Evolutionary conservation across 2,113 vertebrate species (phyloP).

Genomic region (Electrona antarctica): DNA sequence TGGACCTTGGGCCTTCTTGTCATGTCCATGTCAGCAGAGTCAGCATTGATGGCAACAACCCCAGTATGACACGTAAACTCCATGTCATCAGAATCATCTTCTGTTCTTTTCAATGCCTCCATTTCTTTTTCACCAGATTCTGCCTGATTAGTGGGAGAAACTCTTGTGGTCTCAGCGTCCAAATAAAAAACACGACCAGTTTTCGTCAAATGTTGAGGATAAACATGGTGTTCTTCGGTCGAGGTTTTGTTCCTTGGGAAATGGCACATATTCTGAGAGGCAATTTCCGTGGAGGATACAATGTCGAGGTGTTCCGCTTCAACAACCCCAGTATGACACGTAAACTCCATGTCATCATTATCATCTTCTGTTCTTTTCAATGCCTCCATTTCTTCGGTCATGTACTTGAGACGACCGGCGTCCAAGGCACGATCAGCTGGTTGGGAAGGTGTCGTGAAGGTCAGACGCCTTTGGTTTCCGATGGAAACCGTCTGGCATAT

Average conservation of each 20-base stretch:
- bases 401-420: constrained; percentile 22
- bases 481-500: constrained; percentile 12
- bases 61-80: too few species aligned
- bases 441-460: constrained; percentile 26
- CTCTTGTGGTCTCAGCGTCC: too few species aligned
- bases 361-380: too few species aligned
- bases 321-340: constrained; percentile 12
- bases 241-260: neutral
- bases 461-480: constrained; percentile 35
- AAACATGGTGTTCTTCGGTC: too few species aligned
- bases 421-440: constrained; percentile 42
- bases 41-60: too few species aligned
- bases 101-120: too few species aligned
- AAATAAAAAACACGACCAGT: too few species aligned
- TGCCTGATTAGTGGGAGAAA: too few species aligned
- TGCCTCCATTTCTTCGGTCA: constrained; percentile 48
- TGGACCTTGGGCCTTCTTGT: neutral
- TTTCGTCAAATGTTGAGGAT: too few species aligned
- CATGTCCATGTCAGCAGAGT: constrained; percentile 30
- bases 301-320: constrained; percentile 14
- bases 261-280: too few species aligned
- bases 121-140: too few species aligned
- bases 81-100: too few species aligned
- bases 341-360: constrained; percentile 27
- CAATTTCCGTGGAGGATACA: neutral